Percentiles rank a stretch among this genome's conserved stretches.
phyloP scores from a whole-genome alignment of 2,888 invertebrate genomes.

The Drosophila eohydei region DNA sequence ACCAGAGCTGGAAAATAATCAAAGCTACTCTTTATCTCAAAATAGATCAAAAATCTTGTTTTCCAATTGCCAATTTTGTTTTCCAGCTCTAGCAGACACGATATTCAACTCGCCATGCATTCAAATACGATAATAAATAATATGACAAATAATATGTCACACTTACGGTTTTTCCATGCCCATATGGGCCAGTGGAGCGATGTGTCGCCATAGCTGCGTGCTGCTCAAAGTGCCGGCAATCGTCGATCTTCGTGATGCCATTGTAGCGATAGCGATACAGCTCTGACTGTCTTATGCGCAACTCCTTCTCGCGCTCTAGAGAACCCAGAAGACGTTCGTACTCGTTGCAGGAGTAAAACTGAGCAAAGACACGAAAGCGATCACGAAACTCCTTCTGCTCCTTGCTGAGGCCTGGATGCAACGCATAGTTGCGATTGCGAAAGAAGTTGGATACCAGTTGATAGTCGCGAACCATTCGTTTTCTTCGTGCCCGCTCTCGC shows the following conservation, averaged over 20 bases:
- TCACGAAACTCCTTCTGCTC: slow-evolving; percentile 90
- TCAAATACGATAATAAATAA: no score
- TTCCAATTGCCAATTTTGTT: slow-evolving; percentile 5
- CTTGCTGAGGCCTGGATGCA: slow-evolving; percentile 83
- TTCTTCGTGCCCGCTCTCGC: slow-evolving; percentile 94
- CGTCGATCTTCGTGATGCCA: slow-evolving; percentile 93
- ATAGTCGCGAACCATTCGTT: slow-evolving; percentile 95
- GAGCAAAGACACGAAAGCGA: slow-evolving; percentile 93
- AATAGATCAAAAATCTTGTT: neutral
- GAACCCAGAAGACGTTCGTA: slow-evolving; percentile 92
- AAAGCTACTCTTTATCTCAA: slow-evolving; percentile 5
- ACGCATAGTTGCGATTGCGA: slow-evolving; percentile 86
- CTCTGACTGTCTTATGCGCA: slow-evolving; percentile 93
- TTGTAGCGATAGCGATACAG: slow-evolving; percentile 93
- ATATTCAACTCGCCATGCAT: slow-evolving; percentile 85
- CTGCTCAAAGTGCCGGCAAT: slow-evolving; percentile 95
- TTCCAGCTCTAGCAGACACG: slow-evolving; percentile 74
- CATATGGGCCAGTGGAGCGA: slow-evolving; percentile 85
- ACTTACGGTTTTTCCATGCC: slow-evolving; percentile 85
- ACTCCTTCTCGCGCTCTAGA: slow-evolving; percentile 93
- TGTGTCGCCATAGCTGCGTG: slow-evolving; percentile 88
- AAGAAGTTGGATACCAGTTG: slow-evolving; percentile 95
- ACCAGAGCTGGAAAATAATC: slow-evolving; percentile 41
- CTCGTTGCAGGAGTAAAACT: slow-evolving; percentile 94
- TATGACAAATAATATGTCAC: slow-evolving; percentile 16